phyloP scores from a whole-genome alignment of 2,113 vertebrate species.

The Pterophyllum scalare region DNA sequence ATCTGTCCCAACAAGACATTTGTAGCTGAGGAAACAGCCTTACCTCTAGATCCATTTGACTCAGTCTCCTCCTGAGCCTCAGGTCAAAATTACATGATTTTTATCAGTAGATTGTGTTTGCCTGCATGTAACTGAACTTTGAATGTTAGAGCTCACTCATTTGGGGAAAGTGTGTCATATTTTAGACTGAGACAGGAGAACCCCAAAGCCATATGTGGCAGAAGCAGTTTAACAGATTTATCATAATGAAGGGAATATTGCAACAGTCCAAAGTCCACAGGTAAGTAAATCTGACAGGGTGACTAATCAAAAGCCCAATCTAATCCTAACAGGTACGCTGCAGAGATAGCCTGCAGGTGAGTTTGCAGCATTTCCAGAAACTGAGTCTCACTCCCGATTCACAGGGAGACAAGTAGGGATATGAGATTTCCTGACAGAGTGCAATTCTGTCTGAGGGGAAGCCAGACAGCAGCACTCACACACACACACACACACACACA shows the following conservation, averaged over 20 bases:
- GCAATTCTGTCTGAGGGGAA: not conserved
- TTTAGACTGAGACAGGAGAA: not conserved
- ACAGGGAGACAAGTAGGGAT: not conserved
- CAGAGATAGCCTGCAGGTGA: not conserved
- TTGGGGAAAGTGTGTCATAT: not conserved
- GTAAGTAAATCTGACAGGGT: not conserved
- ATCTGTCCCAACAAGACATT: not conserved
- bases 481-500: not conserved
- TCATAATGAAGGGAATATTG: not conserved
- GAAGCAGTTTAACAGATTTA: not conserved
- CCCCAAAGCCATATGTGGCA: not conserved
- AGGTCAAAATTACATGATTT: not conserved
- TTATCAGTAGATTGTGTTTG: not conserved
- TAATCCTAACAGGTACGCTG: not conserved
- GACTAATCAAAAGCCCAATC: not conserved
- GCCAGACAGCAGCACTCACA: not conserved
- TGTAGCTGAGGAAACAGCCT: not conserved
- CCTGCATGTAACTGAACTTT: not conserved
- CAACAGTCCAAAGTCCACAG: not conserved
- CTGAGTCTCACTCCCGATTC: not conserved
- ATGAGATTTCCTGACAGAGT: not conserved
- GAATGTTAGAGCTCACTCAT: not conserved
- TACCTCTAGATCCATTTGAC: not conserved
- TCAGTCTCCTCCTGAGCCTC: not conserved
- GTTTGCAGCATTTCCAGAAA: conserved; percentile 3